A percentile compares a stretch with the other conserved stretches of the same genome.
phyloP scores from a whole-genome alignment of 2,888 invertebrate genomes.

The Cosmorhoe ocellata region DNA sequence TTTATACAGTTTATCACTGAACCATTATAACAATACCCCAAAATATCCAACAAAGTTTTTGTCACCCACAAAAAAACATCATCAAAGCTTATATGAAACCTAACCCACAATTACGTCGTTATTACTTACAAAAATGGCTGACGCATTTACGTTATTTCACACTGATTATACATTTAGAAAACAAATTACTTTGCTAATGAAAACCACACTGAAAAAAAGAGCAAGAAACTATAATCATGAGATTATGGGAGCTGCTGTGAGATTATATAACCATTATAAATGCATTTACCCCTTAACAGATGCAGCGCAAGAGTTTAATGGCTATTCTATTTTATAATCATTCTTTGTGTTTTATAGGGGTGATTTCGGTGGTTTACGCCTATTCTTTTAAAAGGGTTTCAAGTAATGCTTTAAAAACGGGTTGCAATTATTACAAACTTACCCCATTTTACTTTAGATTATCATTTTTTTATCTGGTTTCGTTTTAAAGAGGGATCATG shows the following conservation, averaged over 20 bases:
- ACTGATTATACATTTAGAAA: conserved; percentile 65
- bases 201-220: conserved; percentile 78
- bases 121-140: conserved; percentile 50
- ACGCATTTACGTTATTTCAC: conserved; percentile 54
- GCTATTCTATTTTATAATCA: conserved; percentile 44
- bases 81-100: conserved; percentile 27
- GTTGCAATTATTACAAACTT: conserved; percentile 12
- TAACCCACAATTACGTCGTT: conserved; percentile 68
- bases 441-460: conserved; percentile 7
- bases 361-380: conserved; percentile 6
- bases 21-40: conserved; percentile 6
- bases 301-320: conserved; percentile 52
- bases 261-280: conserved; percentile 78
- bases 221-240: conserved; percentile 62
- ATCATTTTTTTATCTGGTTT: background rate
- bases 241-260: conserved; percentile 63
- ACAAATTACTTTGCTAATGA: conserved; percentile 65
- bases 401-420: conserved; percentile 6
- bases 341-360: conserved; percentile 12
- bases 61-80: conserved; percentile 22
- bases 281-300: conserved; percentile 72
- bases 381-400: conserved; percentile 6
- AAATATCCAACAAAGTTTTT: conserved; percentile 19
- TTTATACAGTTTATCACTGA: too few species aligned
- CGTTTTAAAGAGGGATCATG: too few species aligned